Conservation (phyloP, 23 tunicate species). For the Trididemnum clinides region DNA sequence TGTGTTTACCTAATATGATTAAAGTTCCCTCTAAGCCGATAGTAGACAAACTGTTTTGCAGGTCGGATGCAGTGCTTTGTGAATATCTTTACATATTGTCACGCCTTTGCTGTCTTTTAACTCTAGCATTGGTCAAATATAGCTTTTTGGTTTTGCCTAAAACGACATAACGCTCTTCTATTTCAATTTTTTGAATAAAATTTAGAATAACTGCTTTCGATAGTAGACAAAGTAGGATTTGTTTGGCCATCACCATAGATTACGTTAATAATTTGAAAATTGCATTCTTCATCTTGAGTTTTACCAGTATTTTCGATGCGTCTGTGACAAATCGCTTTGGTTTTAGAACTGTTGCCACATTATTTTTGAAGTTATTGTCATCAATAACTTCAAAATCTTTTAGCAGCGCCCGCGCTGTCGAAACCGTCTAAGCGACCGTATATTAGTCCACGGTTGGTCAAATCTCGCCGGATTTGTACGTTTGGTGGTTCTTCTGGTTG, state of each 20-base stretch:
- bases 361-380: not conserved
- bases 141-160: constrained; percentile 25
- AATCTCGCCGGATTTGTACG: constrained; percentile 11
- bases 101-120: constrained; percentile 23
- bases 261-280: constrained; percentile 13
- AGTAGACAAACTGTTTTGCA: not conserved
- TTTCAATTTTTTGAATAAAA: not conserved
- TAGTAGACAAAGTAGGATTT: constrained; percentile 11
- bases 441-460: constrained; percentile 19
- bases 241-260: constrained; percentile 35
- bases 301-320: constrained; percentile 9
- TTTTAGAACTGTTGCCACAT: too few relatives aligned
- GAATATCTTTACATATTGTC: constrained; percentile 7
- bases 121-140: constrained; percentile 5
- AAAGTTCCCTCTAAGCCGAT: constrained; percentile 35
- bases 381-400: constrained; percentile 12
- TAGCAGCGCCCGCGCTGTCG: constrained; percentile 40
- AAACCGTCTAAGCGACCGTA: constrained; percentile 17
- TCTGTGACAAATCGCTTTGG: not conserved
- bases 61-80: not conserved
- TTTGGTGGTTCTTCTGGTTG: not conserved
- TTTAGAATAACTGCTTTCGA: constrained; percentile 4
- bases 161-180: constrained; percentile 16
- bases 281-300: not conserved
- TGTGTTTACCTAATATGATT: constrained; percentile 17